Conservation (phyloP, 2,888 invertebrate species). For the Smittia sp. region DNA sequence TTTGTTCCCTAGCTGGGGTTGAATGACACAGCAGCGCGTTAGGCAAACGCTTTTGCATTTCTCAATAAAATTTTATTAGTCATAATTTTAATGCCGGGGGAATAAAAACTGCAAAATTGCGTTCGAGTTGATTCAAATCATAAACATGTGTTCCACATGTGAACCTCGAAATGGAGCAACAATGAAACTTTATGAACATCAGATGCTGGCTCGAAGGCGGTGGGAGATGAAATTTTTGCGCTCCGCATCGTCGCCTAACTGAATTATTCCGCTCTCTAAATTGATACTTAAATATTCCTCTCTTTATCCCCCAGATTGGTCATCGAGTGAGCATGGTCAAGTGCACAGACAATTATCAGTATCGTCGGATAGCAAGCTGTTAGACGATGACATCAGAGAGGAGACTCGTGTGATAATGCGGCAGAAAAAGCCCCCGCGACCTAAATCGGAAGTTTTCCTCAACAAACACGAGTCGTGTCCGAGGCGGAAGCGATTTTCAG, state of each 20-base stretch:
- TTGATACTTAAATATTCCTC: background rate
- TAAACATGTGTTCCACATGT: conserved; percentile 27
- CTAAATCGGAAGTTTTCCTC: conserved; percentile 93
- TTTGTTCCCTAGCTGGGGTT: background rate
- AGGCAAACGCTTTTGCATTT: background rate
- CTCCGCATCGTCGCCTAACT: too few species aligned
- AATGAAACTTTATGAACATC: conserved; percentile 2
- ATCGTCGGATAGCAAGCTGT: conserved; percentile 86
- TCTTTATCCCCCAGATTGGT: conserved; percentile 68
- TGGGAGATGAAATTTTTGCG: too few species aligned
- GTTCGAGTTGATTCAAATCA: background rate
- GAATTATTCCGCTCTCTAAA: too few species aligned
- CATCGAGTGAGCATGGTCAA: conserved; percentile 73
- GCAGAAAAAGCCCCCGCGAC: conserved; percentile 88
- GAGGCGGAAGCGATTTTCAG: conserved; percentile 90
- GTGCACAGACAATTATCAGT: conserved; percentile 88
- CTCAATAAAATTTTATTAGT: conserved; percentile 12
- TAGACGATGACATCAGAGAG: conserved; percentile 86
- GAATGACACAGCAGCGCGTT: conserved; percentile 2
- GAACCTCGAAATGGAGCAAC: conserved; percentile 1
- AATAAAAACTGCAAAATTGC: conserved; percentile 13
- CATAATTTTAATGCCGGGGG: background rate
- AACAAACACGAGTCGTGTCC: conserved; percentile 67
- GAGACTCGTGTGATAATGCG: conserved; percentile 84
- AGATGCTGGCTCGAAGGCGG: too few species aligned